Evolutionary conservation across 2,113 vertebrate genomes (phyloP).

Genomic region (Scophthalmus maximus): DNA sequence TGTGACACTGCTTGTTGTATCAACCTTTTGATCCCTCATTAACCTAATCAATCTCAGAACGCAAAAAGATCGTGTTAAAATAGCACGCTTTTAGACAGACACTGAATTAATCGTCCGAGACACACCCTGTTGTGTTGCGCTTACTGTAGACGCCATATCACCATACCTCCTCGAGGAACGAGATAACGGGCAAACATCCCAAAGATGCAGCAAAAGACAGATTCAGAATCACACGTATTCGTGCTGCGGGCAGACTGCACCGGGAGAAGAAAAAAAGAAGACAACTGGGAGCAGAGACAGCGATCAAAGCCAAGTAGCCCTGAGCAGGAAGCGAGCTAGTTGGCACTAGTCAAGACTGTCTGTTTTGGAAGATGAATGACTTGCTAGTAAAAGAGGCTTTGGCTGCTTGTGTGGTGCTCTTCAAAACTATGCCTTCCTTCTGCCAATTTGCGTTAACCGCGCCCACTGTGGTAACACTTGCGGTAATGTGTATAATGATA

Average conservation of each 20-base stretch:
- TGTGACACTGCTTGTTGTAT: not conserved
- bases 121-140: conserved; percentile 16
- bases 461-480: too few relatives aligned
- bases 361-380: conserved; percentile 59
- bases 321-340: conserved; percentile 55
- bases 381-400: conserved; percentile 19
- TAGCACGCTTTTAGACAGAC: conserved; percentile 26
- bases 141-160: conserved; percentile 25
- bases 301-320: conserved; percentile 64
- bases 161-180: conserved; percentile 2
- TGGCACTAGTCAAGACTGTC: conserved; percentile 40
- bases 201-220: conserved; percentile 43
- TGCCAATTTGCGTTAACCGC: conserved; percentile 12
- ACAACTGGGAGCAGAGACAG: conserved; percentile 57
- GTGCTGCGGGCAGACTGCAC: conserved; percentile 47
- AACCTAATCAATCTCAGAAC: not conserved
- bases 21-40: not conserved
- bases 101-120: conserved; percentile 1
- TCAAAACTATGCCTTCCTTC: not conserved
- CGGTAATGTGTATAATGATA: too few relatives aligned
- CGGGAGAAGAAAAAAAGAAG: conserved; percentile 13
- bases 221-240: conserved; percentile 57
- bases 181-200: conserved; percentile 38
- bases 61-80: conserved; percentile 12
- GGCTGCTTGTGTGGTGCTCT: conserved; percentile 21